Base-by-base conservation (phyloP, 1,140 invertebrate species). In the Copidosoma floridanum region DNA sequence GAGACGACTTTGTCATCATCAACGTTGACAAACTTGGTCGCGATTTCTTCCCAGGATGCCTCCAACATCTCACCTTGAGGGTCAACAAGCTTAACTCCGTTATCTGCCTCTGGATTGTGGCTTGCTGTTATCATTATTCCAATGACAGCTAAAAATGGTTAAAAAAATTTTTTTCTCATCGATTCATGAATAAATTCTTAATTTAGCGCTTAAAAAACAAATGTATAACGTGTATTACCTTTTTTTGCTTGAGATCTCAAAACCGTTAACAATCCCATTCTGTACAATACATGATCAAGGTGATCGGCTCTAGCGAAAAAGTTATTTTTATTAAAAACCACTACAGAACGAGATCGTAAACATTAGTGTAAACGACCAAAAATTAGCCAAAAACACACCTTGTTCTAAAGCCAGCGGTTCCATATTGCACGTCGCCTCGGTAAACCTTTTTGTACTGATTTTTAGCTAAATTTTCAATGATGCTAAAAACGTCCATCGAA, bases 121-220 rank as follows among this genome's bases (percentile, higher is more conserved):
- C 96, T 99, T 0, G 98, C 98, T 18, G 98, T 99, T 67, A 99
- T 97, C 96, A 99, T 98, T 1, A 98, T 85, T 35, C 97, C 97
- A 73, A 96, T 89, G 18, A 86, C 83, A 62, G 84, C 85, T 75
- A 75, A 47, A 68, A 65, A 43, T 32, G 57, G 57, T 37, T 21
- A 51, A 37, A 58, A 41, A 62, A 43, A 58, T 60, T 57, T 18
- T 29, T 55, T 54, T 40, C 26, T 11, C 18, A 67, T 51, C n/a
- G n/a, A n/a, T n/a, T n/a, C n/a, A n/a, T n/a, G n/a, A n/a, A n/a
- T n/a, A n/a, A n/a, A n/a, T n/a, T n/a, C n/a, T n/a, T n/a, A n/a
- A n/a, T n/a, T n/a, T n/a, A n/a, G n/a, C n/a, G n/a, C n/a, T n/a
- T n/a, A n/a, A n/a, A n/a, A n/a, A n/a, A n/a, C n/a, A n/a, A n/a